Percentiles rank a stretch among this genome's conserved stretches.
These are phyloP conservation scores for Ophonus ardosiacus DNA, from an alignment of 2,888 invertebrate species.

Conservation along the genomic window DNA sequence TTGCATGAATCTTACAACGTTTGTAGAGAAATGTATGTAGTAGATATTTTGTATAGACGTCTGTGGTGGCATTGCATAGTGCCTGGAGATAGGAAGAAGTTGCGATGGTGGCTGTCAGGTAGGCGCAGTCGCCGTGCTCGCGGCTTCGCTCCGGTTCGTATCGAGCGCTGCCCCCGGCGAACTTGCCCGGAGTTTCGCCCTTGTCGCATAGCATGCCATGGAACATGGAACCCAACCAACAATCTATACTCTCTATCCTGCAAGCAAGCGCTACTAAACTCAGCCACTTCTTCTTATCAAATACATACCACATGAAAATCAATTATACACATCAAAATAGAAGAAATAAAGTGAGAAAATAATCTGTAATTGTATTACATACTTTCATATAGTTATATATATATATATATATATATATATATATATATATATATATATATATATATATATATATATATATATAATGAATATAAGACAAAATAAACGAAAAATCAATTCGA, in stretches of 20 bases:
- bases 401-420: no score
- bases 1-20: no score
- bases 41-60: neutral
- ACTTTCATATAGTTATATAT: no score
- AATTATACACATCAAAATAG: no score
- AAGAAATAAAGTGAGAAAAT: no score
- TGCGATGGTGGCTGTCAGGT: slow-evolving; percentile 4
- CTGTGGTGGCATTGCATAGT: neutral
- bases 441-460: no score
- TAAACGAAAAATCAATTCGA: no score
- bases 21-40: neutral
- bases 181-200: slow-evolving; percentile 68
- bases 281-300: no score
- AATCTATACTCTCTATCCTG: slow-evolving; percentile 27
- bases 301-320: no score
- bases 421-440: no score
- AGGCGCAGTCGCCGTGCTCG: slow-evolving; percentile 32
- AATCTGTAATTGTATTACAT: no score
- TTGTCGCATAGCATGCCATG: slow-evolving; percentile 69
- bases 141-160: slow-evolving; percentile 66
- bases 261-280: neutral
- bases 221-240: neutral
- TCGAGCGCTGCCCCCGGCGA: slow-evolving; percentile 72
- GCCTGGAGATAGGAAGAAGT: neutral
- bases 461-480: no score